These are phyloP conservation scores for Pachyuromys duprasi DNA, from an alignment of 2,797 vertebrate species.

Conservation along the genomic window DNA sequence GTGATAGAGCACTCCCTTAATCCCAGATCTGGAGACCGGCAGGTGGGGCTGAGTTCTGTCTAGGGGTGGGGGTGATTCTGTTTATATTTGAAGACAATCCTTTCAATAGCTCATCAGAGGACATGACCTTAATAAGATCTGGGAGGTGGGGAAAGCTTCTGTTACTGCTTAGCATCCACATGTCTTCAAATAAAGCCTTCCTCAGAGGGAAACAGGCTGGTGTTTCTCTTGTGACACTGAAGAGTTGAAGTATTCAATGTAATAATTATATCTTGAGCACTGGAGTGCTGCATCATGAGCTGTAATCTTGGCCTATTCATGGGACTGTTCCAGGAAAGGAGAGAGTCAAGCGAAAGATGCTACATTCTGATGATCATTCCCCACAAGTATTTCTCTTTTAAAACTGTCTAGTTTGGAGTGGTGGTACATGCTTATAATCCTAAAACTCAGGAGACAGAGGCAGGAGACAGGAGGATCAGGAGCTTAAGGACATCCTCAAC, in stretches of 20 bases:
- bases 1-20: not conserved
- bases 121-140: not conserved
- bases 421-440: not conserved
- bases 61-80: too few species aligned
- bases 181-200: slow-evolving; percentile 49
- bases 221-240: slow-evolving; percentile 52
- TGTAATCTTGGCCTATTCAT: slow-evolving; percentile 68
- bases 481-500: not conserved
- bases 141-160: not conserved
- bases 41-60: not conserved
- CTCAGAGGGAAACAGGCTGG: not conserved
- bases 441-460: too few species aligned
- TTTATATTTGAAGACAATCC: slow-evolving; percentile 16
- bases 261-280: slow-evolving; percentile 49
- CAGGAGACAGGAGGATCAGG: not conserved
- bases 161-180: slow-evolving; percentile 14
- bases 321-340: slow-evolving; percentile 70
- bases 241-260: slow-evolving; percentile 54
- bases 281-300: slow-evolving; percentile 55
- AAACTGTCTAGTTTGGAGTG: not conserved
- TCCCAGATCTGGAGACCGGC: not conserved
- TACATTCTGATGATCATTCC: slow-evolving; percentile 56
- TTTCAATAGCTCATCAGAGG: slow-evolving; percentile 26
- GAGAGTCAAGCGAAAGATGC: slow-evolving; percentile 35
- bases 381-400: slow-evolving; percentile 39